A percentile compares a stretch with the other conserved stretches of the same genome.
Conservation (phyloP, 2,113 vertebrate genomes). For the Rhombomys opimus region DNA sequence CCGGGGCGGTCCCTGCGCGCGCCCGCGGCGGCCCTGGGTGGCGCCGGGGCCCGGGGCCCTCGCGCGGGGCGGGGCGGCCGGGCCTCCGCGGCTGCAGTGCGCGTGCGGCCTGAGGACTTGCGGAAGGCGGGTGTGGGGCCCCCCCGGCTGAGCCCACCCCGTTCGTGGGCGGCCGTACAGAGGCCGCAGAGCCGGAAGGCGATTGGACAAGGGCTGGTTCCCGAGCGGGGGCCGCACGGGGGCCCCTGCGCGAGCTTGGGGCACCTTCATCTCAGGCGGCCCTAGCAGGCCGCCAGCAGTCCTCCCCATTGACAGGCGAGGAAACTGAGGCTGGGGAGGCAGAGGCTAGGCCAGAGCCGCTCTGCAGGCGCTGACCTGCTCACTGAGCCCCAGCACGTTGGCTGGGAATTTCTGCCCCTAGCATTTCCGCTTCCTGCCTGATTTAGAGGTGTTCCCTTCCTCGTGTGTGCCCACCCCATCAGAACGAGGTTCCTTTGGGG, state of each 20-base stretch:
- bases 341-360: not conserved
- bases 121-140: not conserved
- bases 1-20: conserved; percentile 58
- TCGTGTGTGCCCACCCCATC: conserved; percentile 47
- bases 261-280: too few relatives aligned
- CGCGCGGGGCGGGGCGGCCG: not conserved
- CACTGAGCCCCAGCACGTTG: not conserved
- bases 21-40: not conserved
- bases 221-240: not conserved
- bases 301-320: not conserved
- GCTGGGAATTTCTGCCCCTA: conserved; percentile 37
- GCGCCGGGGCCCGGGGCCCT: not conserved
- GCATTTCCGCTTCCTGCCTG: conserved; percentile 76
- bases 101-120: not conserved
- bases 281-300: not conserved
- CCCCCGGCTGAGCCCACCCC: not conserved
- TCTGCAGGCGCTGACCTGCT: not conserved
- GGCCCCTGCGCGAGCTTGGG: not conserved
- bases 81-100: not conserved
- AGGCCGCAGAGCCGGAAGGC: conserved; percentile 18
- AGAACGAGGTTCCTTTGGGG: conserved; percentile 21
- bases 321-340: conserved; percentile 66
- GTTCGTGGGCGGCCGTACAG: not conserved
- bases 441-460: conserved; percentile 60
- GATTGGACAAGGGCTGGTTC: not conserved